Evolutionary conservation across 1,140 invertebrate genomes (phyloP).

Genomic region (Bactericera cockerelli): DNA sequence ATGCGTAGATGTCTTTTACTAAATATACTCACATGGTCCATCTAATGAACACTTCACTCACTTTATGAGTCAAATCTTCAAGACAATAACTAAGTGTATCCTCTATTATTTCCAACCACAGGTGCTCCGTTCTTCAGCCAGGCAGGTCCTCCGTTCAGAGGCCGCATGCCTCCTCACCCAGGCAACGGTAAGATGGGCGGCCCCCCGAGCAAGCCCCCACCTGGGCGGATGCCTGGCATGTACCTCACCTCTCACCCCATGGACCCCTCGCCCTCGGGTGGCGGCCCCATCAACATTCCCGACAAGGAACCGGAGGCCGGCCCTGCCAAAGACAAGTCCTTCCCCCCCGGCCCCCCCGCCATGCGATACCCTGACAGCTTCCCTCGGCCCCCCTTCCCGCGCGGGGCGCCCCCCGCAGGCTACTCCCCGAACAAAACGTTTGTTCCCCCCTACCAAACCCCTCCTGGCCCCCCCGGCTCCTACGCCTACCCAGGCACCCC

Average conservation of each 20-base stretch:
- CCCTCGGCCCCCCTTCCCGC: constrained; percentile 22
- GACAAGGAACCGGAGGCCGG: constrained; percentile 27
- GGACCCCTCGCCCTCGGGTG: constrained; percentile 38
- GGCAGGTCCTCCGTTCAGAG: not conserved
- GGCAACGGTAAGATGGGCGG: not conserved
- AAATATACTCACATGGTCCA: too few species aligned
- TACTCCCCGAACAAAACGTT: not conserved
- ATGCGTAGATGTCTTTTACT: too few species aligned
- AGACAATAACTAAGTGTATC: too few species aligned
- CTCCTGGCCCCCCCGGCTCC: not conserved
- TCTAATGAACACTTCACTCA: too few species aligned
- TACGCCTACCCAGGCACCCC: not conserved
- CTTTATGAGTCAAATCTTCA: too few species aligned
- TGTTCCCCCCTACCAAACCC: not conserved
- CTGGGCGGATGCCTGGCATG: constrained; percentile 3
- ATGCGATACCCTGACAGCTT: not conserved
- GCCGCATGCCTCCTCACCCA: not conserved
- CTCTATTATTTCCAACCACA: too few species aligned
- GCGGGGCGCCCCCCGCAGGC: not conserved
- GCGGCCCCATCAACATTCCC: constrained; percentile 33
- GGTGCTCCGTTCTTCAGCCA: not conserved
- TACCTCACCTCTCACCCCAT: constrained; percentile 37
- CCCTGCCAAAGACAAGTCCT: not conserved
- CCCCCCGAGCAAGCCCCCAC: not conserved
- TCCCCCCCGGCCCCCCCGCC: not conserved